A percentile compares a stretch with the other conserved stretches of the same genome.
Evolutionary conservation across 2,113 vertebrate genomes (phyloP).

Genomic region (Silurus glanis): DNA sequence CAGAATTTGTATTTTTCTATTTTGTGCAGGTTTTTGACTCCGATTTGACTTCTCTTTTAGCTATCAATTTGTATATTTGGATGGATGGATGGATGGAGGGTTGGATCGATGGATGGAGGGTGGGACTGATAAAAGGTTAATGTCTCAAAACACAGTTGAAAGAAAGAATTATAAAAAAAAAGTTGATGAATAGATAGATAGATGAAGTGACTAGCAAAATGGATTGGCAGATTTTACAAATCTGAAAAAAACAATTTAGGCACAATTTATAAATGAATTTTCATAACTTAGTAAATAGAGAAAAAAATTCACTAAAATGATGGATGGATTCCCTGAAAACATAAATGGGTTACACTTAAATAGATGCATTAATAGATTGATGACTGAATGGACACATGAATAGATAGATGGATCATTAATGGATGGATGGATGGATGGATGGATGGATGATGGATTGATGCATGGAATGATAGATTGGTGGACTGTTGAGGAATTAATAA

Average conservation of each 20-base stretch:
- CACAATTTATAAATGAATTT: too few species aligned
- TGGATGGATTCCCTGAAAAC: background rate
- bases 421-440: background rate
- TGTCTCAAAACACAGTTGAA: too few species aligned
- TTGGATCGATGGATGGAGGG: too few species aligned
- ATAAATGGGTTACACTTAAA: background rate
- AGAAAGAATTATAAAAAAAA: too few species aligned
- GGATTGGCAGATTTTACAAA: too few species aligned
- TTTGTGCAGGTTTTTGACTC: background rate
- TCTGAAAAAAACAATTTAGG: too few species aligned
- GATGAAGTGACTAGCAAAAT: background rate
- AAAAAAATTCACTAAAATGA: background rate
- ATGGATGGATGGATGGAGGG: background rate
- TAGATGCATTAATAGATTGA: background rate
- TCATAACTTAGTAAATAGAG: too few species aligned
- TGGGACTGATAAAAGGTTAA: too few species aligned
- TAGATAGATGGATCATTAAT: background rate
- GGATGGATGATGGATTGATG: background rate
- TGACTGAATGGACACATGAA: background rate
- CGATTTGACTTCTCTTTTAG: background rate
- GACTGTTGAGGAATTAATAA: too few species aligned
- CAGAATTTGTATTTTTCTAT: background rate
- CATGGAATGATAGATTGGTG: background rate
- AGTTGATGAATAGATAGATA: background rate
- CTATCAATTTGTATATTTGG: background rate